Evolutionary conservation across 2,888 invertebrate species (phyloP), one percentile per base, ranked within the genome.

Genomic region (Argynnis bischoffii): DNA sequence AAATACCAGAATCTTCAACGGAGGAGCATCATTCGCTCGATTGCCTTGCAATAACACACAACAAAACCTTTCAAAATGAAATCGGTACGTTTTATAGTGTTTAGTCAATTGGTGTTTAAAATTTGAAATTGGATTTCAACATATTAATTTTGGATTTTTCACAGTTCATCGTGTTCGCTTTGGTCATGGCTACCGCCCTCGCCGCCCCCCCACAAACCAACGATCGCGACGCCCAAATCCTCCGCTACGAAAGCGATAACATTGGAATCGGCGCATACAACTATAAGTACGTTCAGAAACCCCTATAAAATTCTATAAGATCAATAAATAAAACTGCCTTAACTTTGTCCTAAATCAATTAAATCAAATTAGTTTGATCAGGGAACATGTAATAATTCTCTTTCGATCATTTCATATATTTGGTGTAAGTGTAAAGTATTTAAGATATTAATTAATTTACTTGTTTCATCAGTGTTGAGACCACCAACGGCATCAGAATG

Each of bases 101-200:
- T 53, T 21, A 53, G 35, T 53, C 26, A 48, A n/a, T 53, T 54
- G 18, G 41, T 56, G 41, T 0, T 59, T 50, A 4, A 8, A 11
- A 31, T 46, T n/a, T 6, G 13, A 21, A n/a, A 15, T 35, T 26
- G 16, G 16, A 51, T 48, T 16, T 11, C 1, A 1, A 55, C 13
- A 18, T 14, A 26, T 46, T 31, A 16, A 16, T 51, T 8, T n/a
- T 60, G 41, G 63, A 13, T 59, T 16, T 18, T 69, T 41, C 54
- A 64, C 81, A 92, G 92, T 90, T 90, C 87, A 81, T 91, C 77
- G 90, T 90, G 2, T 69, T 89, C 79, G 85, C 88, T 48, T 81
- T 89, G 31, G 74, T 83, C 78, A 82, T 84, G 74, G 88, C 85
- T 57, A 85, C 76, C 59, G 89, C 86, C 69, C 73, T 79, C 64